A percentile compares a stretch with the other conserved stretches of the same genome.
Conservation (phyloP, 2,113 vertebrate species). For the Terrapene triunguis region DNA sequence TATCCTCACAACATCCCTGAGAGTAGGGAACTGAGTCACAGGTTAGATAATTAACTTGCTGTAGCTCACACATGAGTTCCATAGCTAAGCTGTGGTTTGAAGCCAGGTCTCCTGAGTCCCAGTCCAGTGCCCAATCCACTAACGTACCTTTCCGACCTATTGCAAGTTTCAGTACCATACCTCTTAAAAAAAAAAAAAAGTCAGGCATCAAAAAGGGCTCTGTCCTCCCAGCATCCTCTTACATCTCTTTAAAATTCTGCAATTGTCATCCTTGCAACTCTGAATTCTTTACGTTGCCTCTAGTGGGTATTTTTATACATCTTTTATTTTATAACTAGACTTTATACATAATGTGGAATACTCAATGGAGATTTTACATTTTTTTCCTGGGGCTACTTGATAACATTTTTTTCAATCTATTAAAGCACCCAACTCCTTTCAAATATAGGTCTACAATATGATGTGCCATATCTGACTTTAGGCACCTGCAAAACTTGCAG, state of each 20-base stretch:
- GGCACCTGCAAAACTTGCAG: not conserved
- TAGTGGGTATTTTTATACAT: not conserved
- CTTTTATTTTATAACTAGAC: slow-evolving; percentile 8
- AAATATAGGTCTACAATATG: not conserved
- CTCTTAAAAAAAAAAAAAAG: not conserved
- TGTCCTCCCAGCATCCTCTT: not conserved
- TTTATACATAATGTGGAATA: not conserved
- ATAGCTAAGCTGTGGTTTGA: not conserved
- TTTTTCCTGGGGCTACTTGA: not conserved
- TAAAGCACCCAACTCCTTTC: not conserved
- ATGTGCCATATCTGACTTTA: not conserved
- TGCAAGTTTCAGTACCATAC: not conserved
- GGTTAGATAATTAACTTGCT: rapidly evolving
- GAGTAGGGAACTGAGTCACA: not conserved
- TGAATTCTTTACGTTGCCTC: not conserved
- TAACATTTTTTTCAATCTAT: not conserved
- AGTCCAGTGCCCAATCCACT: rapidly evolving
- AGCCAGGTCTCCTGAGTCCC: not conserved
- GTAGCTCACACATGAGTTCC: rapidly evolving
- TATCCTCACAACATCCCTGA: no score
- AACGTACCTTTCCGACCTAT: not conserved
- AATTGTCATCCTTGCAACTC: not conserved
- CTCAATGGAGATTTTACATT: not conserved
- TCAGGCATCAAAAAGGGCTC: not conserved
- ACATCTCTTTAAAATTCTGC: rapidly evolving